Percentiles rank a stretch among this genome's conserved stretches.
Evolutionary conservation across 2,797 vertebrate species (phyloP).

Genomic region (Thamnophis elegans): DNA sequence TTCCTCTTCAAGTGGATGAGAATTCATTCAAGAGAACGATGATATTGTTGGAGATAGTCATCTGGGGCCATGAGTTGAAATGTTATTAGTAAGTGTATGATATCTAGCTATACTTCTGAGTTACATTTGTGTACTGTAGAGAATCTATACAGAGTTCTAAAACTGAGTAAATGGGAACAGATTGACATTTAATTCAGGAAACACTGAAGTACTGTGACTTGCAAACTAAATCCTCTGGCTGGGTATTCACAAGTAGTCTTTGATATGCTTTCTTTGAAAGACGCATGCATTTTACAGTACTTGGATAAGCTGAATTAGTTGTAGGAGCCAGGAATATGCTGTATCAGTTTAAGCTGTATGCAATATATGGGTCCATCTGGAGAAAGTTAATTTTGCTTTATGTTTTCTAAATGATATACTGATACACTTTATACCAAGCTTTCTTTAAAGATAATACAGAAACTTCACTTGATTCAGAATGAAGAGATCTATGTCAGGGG

Average conservation of each 20-base stretch:
- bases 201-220: neutral
- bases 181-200: neutral
- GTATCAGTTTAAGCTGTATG: neutral
- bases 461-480: neutral
- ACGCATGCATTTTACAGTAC: neutral
- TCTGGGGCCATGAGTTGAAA: neutral
- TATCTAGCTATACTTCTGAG: neutral
- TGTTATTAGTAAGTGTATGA: neutral
- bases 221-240: neutral
- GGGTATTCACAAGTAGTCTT: neutral
- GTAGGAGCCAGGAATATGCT: neutral
- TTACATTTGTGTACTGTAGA: neutral
- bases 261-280: neutral
- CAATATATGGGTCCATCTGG: neutral
- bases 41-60: neutral
- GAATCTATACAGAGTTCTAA: neutral
- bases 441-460: neutral
- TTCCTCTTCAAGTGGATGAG: neutral
- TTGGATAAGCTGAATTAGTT: neutral
- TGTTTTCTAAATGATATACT: neutral
- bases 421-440: neutral
- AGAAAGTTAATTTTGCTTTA: neutral
- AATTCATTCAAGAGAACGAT: neutral
- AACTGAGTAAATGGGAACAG: neutral
- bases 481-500: neutral